These are phyloP conservation scores for Listrodromus nycthemerus DNA, from an alignment of 2,888 invertebrate species.

Conservation along the genomic window DNA sequence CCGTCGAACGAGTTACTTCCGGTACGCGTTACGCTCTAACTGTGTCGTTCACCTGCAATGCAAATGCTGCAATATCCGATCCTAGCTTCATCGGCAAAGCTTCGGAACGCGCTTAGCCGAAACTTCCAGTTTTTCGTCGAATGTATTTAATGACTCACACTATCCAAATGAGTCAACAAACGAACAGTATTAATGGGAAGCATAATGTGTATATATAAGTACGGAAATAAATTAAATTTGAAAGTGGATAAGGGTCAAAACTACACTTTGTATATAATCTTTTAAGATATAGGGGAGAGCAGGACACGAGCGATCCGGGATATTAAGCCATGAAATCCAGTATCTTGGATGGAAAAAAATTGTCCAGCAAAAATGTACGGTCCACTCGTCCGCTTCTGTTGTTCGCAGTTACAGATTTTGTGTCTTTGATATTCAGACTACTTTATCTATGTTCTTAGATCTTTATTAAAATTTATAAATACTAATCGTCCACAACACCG, in stretches of 20 bases:
- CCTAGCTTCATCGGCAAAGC: slow-evolving; percentile 79
- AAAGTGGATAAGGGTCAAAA: not conserved
- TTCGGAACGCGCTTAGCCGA: slow-evolving; percentile 47
- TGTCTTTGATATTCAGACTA: too few species aligned
- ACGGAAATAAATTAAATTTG: not conserved
- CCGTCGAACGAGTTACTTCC: slow-evolving; percentile 91
- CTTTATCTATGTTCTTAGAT: too few species aligned
- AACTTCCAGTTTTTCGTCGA: slow-evolving; percentile 7
- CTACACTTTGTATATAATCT: slow-evolving; percentile 4
- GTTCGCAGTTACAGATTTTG: too few species aligned
- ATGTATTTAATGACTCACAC: slow-evolving; percentile 30
- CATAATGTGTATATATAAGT: not conserved
- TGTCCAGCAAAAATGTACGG: too few species aligned
- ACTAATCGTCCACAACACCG: slow-evolving; percentile 71
- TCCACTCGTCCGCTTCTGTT: too few species aligned
- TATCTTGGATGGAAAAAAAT: too few species aligned
- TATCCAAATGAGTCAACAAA: slow-evolving; percentile 36
- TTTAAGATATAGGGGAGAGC: too few species aligned
- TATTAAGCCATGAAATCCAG: too few species aligned
- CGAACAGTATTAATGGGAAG: slow-evolving; percentile 39
- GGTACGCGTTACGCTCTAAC: slow-evolving; percentile 94
- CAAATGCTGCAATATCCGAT: slow-evolving; percentile 88
- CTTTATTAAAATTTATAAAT: too few species aligned
- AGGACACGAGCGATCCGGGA: too few species aligned
- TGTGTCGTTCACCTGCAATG: slow-evolving; percentile 94